Base-by-base conservation (phyloP, 2,888 invertebrate genomes). In the Tachystola acroxantha region DNA sequence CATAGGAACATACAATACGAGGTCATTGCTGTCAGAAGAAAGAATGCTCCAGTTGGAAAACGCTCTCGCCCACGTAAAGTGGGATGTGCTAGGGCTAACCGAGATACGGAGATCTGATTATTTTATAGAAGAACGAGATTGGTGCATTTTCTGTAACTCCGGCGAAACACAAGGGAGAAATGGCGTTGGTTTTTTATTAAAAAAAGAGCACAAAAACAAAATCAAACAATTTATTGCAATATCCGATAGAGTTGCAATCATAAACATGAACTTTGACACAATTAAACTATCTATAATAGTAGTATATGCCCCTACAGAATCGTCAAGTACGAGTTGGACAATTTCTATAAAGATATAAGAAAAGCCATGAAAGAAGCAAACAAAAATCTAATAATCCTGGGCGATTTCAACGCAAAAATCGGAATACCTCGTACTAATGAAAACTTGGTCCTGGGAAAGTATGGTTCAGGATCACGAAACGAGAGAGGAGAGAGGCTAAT, bases 341-440 rank as follows among this genome's bases (percentile, higher is more conserved):
- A 10, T 3, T 49, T 53, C 13, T 57, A 57, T 26, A 7, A 37
- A 6, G 32, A 32, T 1, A 1, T 57, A 10, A 16, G 41, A 12
- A 28, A 12, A 34, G 48, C 51, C 3, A 34, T 35, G 4, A 24
- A 6, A 1, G 5, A 28, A n/a, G 25, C 42, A 3, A 19, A 24
- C 3, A 26, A 42, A 22, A 39, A 43, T 2, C 2, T 49, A 0
- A 2, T 49, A 5, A 16, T 49, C 0, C 47, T 53, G 2, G 48
- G 50, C 1, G 50, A 57, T 12, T 46, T 45, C 6, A 48, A 48
- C 32, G 47, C 50, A 1, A 42, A 49, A 44, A 39, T 53, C 11
- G 50, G 48, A 0, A 12, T 36, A 19, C 16, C 39, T 1, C 29
- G 29, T 33, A 2, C 5, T 6, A 32, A 37, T 10, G 29, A 38